Base-by-base conservation (phyloP, 2,113 vertebrate genomes). In the Paramormyrops kingsleyae region DNA sequence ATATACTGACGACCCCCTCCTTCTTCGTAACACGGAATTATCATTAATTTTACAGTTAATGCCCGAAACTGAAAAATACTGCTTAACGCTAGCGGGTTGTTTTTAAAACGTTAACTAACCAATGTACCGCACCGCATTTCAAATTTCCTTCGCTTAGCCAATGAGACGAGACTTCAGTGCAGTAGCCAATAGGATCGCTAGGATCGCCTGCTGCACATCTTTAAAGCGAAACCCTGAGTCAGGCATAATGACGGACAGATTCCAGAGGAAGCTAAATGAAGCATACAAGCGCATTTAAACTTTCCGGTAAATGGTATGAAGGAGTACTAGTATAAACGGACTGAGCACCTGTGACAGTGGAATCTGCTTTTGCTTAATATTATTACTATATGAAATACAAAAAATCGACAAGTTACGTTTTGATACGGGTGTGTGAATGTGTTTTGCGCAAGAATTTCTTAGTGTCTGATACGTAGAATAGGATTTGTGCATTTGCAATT, bases 131-230 rank as follows among this genome's bases (percentile, higher is more conserved):
- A 6, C 21, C 13, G 52, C 39, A 35, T 89, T 89, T 89, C 80
- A 89, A 89, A 89, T 47, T 89, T 9, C 88, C 74, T 77, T 46
- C 88, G 88, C 88, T 89, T 27, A 84, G 42, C 88, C 88, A 89
- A 89, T 89, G 47, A 62, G 52, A 46, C 15, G 31, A 59, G n/a
- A 89, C 21, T 12, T 52, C 31, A 85, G 39, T 74, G 35, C 31
- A 27, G 83, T 35, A 59, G 19, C 85, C 47, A 53, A 87, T 53
- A 46, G 80, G 21, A 83, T 83, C 1, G 39, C 39, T 83, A 44
- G 59, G n/a, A n/a, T n/a, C n/a, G 8, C 59, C n/a, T 66, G 59
- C 1, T 10, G 24, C 62, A 27, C 9, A 3, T 27, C 2, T 27
- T 27, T 27, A 66, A 27, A n/a, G 9, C 59, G 59, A 66, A 66